Evolutionary conservation across 2,797 vertebrate genomes (phyloP), one percentile per base, ranked within the genome.

Genomic region (Naso thynnoides): DNA sequence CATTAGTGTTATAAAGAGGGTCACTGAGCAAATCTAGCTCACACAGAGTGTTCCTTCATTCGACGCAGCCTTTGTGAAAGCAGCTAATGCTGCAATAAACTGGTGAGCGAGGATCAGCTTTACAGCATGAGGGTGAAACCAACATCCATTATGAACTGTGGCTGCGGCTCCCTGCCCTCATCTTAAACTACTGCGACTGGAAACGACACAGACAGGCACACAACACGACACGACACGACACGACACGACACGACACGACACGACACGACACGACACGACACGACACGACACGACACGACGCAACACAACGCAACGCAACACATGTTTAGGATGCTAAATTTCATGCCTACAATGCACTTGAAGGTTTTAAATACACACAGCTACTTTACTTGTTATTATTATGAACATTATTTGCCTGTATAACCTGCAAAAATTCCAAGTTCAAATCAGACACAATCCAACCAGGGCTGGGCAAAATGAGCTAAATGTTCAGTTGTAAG

Each of bases 1-100:
- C 90, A 92, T 88, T 77, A 86, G 83, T 86, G 91, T 88, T 88
- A 86, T 80, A 85, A 79, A 85, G 76, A 83, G 92, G 93, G 92
- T 91, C 93, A 91, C 81, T 83, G 86, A 89, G 92, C 86, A 90
- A 62, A 88, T 91, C 84, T 70, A 86, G 81, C 85, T 85, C 68
- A 81, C 85, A 81, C 78, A 66, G 61, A 52, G 67, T 71, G 76
- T 64, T 85, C 73, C 70, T 76, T 83, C 78, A 73, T 83, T 85
- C 31, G 45, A 71, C 77, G 79, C 78, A 69, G 31, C 58, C 74
- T 72, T 81, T 15, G 42, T 86, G 76, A 86, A 87, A 71, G 70
- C 69, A 75, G 65, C 73, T 79, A 89, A 83, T 68, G 79, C 76
- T 55, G 83, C 84, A 81, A 77, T 81, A 88, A 86, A 88, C 50